Base-by-base conservation (phyloP, 1,140 invertebrate species). In the Eupeodes corollae region DNA sequence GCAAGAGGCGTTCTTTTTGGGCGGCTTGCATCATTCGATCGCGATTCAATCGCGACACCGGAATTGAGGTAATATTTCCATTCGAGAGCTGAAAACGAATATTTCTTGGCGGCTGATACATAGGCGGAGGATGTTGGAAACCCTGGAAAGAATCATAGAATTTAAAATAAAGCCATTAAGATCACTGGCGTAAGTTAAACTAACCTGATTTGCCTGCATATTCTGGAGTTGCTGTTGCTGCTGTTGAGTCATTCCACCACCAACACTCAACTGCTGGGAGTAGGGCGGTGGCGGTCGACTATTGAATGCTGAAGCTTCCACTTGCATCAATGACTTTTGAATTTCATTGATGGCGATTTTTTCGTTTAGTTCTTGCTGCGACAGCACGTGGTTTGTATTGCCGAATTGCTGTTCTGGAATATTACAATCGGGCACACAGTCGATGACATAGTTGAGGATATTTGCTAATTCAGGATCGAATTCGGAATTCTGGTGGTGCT, bases 261-360 rank as follows among this genome's bases (percentile, higher is more conserved):
- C 40, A n/a, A 3, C 21, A 42, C 40, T 54, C 19, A 13, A 56
- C 60, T 46, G 46, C 30, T 70, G 73, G 11, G 79, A 75, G 64
- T 83, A 84, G 43, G 77, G 77, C 31, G 80, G 78, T 47, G 79
- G 79, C 21, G 21, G 21, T 26, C 21, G 21, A 8, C 21, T 26
- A 16, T 76, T 77, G 54, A 75, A 76, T 32, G 76, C 75, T 55
- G 79, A 81, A 56, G 78, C 76, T 58, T 80, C 84, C 56, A 75
- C 83, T 56, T 83, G 84, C 89, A 94, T 94, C 48, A 96, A 72
- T 59, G 86, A 87, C 64, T 88, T 83, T 58, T 91, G 86, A 59
- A 96, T 96, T 10, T 81, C 86, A 59, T 83, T 87, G 44, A 95
- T 94, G 14, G 86, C 90, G 69, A 84, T 79, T 62, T 82, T 83